These are phyloP conservation scores for Clarias platycephalus DNA, from an alignment of 2,797 vertebrate species.

Conservation along the genomic window DNA sequence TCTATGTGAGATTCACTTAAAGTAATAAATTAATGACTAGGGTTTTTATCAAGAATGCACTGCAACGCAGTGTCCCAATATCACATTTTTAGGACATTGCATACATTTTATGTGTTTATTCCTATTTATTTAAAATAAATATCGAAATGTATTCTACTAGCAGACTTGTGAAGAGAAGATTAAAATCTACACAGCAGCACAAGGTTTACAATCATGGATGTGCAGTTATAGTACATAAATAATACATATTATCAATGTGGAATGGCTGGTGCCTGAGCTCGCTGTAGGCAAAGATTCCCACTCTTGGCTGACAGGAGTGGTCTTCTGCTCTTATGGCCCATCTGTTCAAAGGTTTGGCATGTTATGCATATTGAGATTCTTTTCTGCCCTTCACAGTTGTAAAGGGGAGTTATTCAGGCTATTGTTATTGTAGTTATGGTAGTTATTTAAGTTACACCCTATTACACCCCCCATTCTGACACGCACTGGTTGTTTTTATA, in stretches of 20 bases:
- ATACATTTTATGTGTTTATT: not conserved
- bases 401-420: not conserved
- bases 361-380: conserved; percentile 1
- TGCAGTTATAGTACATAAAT: not conserved
- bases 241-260: not conserved
- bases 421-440: too few species aligned
- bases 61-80: not conserved
- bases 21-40: not conserved
- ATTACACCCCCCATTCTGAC: not conserved
- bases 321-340: not conserved
- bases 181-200: not conserved
- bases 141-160: not conserved
- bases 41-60: not conserved
- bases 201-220: not conserved
- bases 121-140: not conserved
- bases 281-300: not conserved
- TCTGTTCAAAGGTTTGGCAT: not conserved
- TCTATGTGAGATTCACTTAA: not conserved
- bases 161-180: not conserved
- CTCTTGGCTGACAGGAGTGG: not conserved
- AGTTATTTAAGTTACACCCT: too few species aligned
- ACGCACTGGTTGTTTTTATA: not conserved
- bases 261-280: not conserved
- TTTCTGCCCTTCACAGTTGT: not conserved
- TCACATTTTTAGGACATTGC: not conserved